Evolutionary conservation across 1,140 invertebrate genomes (phyloP), one percentile per base, ranked within the genome.

Genomic region (Drosophila hydei): DNA sequence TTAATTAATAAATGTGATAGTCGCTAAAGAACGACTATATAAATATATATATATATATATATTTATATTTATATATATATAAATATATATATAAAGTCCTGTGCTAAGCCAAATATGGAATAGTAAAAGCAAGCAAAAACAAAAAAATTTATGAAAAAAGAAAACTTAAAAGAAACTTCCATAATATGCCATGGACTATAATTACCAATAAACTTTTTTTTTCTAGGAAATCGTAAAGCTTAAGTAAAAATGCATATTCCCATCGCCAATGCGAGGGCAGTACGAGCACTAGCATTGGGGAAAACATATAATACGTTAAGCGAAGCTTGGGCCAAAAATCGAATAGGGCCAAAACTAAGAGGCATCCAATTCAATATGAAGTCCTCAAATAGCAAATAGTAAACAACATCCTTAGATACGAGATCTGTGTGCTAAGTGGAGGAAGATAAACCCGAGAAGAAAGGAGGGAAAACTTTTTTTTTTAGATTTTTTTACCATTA

Each of bases 401-500:
- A 5, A 50, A 50, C 11, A 23, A 5, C 30, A 33, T 33, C 11
- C 11, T 33, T 33, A 33, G 30, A 33, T 12, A 11, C 11, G 2
- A 11, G 9, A 33, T 33, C 30, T 12, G 30, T 33, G 30, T 33
- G 30, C 30, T 33, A 33, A 3, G 30, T 33, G 12, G 30, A 11
- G 7, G 12, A 33, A 33, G 1, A 33, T 11, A 12, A 11, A 3
- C 30, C 6, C 6, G 12, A 33, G 12, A 3, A 33, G 54, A 54
- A 27, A 36, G 18, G 33, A 4, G 55, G 38, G 6, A 33, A 38
- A 48, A 27, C 11, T 19, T 59, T 84, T 84, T 81, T 83, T 84
- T 84, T 84, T 68, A 60, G 47, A 79, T 84, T 83, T 83, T 83
- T 83, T 83, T 84, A 84, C 75, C 72, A 83, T 78, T 78, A 81